A percentile compares a stretch with the other conserved stretches of the same genome.
These are phyloP conservation scores for Antrozous pallidus DNA, from an alignment of 2,797 vertebrate genomes.

Conservation along the genomic window DNA sequence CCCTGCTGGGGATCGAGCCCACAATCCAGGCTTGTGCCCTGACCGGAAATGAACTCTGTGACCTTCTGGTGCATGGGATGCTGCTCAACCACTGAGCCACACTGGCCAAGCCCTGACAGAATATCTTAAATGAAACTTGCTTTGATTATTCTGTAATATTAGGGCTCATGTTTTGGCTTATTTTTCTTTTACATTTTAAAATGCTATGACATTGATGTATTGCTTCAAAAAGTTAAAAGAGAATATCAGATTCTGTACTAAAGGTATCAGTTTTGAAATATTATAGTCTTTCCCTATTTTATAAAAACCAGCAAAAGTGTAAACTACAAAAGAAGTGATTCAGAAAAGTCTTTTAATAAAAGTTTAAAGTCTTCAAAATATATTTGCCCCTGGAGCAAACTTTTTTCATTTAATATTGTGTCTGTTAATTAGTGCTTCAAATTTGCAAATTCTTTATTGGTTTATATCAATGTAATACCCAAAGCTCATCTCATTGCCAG, in stretches of 20 bases:
- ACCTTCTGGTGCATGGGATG: background rate
- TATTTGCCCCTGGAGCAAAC: constrained; percentile 90
- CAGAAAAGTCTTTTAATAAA: constrained; percentile 88
- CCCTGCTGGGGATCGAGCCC: background rate
- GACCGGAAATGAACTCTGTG: background rate
- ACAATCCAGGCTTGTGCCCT: background rate
- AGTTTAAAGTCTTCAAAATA: constrained; percentile 90
- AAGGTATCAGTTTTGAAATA: constrained; percentile 69
- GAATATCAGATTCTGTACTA: constrained; percentile 71
- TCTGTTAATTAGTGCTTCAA: constrained; percentile 91
- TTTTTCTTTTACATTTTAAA: constrained; percentile 70
- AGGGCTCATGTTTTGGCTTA: constrained; percentile 47
- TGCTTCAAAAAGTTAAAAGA: constrained; percentile 70
- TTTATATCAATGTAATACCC: constrained; percentile 91
- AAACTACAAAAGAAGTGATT: constrained; percentile 81
- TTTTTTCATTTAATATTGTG: constrained; percentile 91
- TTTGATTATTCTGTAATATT: constrained; percentile 36
- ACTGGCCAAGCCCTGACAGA: background rate
- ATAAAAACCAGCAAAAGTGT: constrained; percentile 77
- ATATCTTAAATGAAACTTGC: constrained; percentile 45
- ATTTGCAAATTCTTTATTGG: constrained; percentile 91
- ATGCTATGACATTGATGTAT: constrained; percentile 63
- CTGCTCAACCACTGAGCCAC: background rate
- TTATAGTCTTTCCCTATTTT: constrained; percentile 57
- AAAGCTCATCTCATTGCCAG: constrained; percentile 91